Evolutionary conservation across 2,888 invertebrate genomes (phyloP).

Genomic region (Choristoneura rosaceana): DNA sequence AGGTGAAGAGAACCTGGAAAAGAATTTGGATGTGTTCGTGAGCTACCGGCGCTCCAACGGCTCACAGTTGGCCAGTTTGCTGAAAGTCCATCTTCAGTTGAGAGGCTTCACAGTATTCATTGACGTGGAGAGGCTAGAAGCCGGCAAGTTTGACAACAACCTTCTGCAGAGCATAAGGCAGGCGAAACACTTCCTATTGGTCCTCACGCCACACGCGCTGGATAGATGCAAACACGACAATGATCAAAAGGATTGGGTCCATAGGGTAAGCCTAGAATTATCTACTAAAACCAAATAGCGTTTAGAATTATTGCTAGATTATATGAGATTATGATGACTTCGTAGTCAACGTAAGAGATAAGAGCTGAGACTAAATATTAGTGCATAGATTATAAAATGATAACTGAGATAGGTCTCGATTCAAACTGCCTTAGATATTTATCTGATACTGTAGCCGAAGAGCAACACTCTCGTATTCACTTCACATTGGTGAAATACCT

Average conservation of each 20-base stretch:
- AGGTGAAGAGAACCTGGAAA: constrained; percentile 92
- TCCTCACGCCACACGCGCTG: constrained; percentile 97
- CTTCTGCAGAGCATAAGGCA: constrained; percentile 98
- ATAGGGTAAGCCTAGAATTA: constrained; percentile 91
- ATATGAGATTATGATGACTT: not conserved
- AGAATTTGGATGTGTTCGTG: constrained; percentile 98
- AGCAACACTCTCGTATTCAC: no score
- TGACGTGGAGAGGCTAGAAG: constrained; percentile 98
- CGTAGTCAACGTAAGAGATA: not conserved
- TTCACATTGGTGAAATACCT: not conserved
- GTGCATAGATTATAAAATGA: not conserved
- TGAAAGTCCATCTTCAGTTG: constrained; percentile 98
- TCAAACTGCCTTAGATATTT: not conserved
- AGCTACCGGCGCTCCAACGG: constrained; percentile 99
- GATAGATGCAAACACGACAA: constrained; percentile 96
- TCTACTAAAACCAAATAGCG: not conserved
- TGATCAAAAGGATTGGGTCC: constrained; percentile 99
- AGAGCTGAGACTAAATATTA: not conserved
- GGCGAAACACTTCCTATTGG: constrained; percentile 98
- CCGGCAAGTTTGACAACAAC: constrained; percentile 99
- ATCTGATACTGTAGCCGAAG: no score
- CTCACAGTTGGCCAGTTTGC: constrained; percentile 96
- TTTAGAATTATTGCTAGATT: not conserved
- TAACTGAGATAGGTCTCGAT: not conserved
- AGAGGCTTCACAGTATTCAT: constrained; percentile 98